Conservation (phyloP, 2,113 vertebrate genomes). For the Anhinga rufa region DNA sequence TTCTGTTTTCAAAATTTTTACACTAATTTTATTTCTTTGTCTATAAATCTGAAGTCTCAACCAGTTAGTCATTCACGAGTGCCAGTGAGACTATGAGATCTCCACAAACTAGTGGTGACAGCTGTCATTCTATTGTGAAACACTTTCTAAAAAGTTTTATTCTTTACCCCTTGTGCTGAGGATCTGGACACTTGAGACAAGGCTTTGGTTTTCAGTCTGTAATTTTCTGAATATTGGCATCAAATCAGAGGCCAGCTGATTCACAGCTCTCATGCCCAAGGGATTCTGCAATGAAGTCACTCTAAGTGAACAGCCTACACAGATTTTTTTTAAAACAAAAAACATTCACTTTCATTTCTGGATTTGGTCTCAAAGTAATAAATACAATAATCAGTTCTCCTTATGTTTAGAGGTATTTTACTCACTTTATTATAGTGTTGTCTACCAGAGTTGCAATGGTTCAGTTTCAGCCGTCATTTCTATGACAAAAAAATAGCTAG, state of each 20-base stretch:
- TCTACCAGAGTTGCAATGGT: background rate
- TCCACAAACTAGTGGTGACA: slow-evolving; percentile 33
- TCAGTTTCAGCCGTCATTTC: background rate
- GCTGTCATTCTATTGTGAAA: slow-evolving; percentile 50
- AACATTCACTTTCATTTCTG: background rate
- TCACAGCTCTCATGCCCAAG: slow-evolving; percentile 7
- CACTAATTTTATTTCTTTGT: slow-evolving; percentile 34
- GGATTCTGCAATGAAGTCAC: slow-evolving; percentile 22
- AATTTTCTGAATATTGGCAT: slow-evolving; percentile 52
- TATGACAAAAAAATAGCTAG: slow-evolving; percentile 27
- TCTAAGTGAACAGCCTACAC: background rate
- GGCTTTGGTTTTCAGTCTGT: slow-evolving; percentile 29
- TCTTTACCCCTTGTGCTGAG: slow-evolving; percentile 48
- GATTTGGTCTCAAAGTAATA: slow-evolving; percentile 2
- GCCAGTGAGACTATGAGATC: background rate
- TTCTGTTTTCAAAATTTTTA: slow-evolving; percentile 20
- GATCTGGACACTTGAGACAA: slow-evolving; percentile 44
- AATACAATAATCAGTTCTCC: background rate
- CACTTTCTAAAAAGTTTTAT: slow-evolving; percentile 61
- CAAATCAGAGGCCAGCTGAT: slow-evolving; percentile 26
- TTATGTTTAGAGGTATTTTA: background rate
- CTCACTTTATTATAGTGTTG: background rate
- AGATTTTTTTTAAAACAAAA: background rate
- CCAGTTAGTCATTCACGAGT: slow-evolving; percentile 15
- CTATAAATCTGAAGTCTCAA: slow-evolving; percentile 10